phyloP scores from a whole-genome alignment of 2,797 vertebrate species.

The Anolis apletophallus region DNA sequence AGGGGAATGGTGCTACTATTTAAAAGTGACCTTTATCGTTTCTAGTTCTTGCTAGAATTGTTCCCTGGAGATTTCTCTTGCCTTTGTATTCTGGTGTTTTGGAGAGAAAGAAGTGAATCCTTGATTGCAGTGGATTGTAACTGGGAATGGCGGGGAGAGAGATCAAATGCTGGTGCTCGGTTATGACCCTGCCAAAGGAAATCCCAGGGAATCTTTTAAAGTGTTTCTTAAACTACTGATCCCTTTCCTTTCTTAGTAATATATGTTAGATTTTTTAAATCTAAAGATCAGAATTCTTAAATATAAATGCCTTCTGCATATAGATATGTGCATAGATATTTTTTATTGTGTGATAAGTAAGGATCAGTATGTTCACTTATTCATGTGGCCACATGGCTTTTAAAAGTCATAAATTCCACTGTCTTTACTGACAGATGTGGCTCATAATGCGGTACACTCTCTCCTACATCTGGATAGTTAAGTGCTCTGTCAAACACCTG shows the following conservation, averaged over 20 bases:
- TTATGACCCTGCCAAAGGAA: conserved; percentile 40
- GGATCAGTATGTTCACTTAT: background rate
- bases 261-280: conserved; percentile 19
- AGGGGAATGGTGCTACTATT: conserved; percentile 12
- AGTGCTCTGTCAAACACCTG: background rate
- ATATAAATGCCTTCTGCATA: background rate
- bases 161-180: conserved; percentile 50
- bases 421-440: background rate
- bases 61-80: conserved; percentile 26
- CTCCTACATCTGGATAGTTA: conserved; percentile 19
- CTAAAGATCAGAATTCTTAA: background rate
- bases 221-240: conserved; percentile 36
- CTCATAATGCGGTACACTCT: background rate
- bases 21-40: conserved; percentile 28
- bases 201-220: conserved; percentile 40
- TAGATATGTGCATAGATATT: background rate
- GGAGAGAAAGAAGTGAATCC: conserved; percentile 33
- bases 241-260: accelerated
- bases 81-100: background rate
- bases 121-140: background rate
- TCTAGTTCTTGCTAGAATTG: conserved; percentile 20
- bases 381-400: background rate
- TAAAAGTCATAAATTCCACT: background rate
- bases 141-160: background rate
- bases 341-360: background rate